Base-by-base conservation (phyloP, 2,888 invertebrate genomes). In the Periphyllus acericola region DNA sequence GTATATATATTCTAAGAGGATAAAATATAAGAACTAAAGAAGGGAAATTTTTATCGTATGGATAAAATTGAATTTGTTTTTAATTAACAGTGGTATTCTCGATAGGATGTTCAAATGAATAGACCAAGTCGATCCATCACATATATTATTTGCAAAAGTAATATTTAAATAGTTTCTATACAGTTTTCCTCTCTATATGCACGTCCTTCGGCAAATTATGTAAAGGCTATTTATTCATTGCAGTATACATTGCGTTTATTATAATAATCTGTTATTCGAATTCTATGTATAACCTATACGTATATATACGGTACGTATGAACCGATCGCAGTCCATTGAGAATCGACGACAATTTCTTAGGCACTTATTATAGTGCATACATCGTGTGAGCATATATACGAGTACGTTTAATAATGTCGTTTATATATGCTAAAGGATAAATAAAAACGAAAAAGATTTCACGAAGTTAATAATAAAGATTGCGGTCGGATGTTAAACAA, bases 401-500 rank as follows among this genome's bases (percentile, higher is more conserved):
- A 9, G 9, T 46, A 46, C 1, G 2, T 46, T 0, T 46, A n/a
- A 46, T 46, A 60, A 6, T 11, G 9, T 52, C 3, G 3, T 6
- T 2, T 17, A 1, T 2, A 52, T 25, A 29, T 32, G 25, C 17
- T 71, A 71, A 71, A 71, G 3, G 11, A 71, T 29, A 71, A 71
- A 71, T 17, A 71, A 71, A 71, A 71, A 71, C 17, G 32, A 71
- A 29, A 71, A 34, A 32, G 34, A 55, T 82, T 46, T 46, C 82
- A 55, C 14, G 25, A 14, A 82, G 82, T 82, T 52, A 71, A 71
- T 82, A 52, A 32, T 82, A 52, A 32, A 71, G 82, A 71, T n/a
- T n/a, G n/a, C 25, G 14, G 71, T 71, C 46, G 46, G 71, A 71
- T 68, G 71, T 81, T 25, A 32, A 46, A 71, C 71, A 71, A 82